Percentiles rank a stretch among this genome's conserved stretches.
Evolutionary conservation across 2,888 invertebrate genomes (phyloP).

Genomic region (Odontomyia ornata): DNA sequence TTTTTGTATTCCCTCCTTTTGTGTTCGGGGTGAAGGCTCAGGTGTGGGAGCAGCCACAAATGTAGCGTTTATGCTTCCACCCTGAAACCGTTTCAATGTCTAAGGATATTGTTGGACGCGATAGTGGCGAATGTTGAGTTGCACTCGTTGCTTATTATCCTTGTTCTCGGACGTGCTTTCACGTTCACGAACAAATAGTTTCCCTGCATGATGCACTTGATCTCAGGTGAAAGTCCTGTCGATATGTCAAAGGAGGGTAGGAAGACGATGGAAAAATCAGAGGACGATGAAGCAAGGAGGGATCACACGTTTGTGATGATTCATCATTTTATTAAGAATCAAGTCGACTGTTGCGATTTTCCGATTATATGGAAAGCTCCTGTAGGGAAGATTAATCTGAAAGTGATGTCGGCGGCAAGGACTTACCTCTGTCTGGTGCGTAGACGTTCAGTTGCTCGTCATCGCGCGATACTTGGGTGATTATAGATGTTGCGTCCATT

Average conservation of each 20-base stretch:
- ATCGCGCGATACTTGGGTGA: slow-evolving; percentile 97
- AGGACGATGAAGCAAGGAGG: too few species aligned
- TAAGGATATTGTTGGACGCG: not conserved
- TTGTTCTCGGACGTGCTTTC: not conserved
- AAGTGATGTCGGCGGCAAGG: not conserved
- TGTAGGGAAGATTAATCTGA: too few species aligned
- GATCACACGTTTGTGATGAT: too few species aligned
- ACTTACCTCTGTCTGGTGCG: slow-evolving; percentile 90
- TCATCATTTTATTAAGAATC: too few species aligned
- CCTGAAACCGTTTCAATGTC: not conserved
- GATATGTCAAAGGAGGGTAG: not conserved
- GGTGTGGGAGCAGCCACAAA: not conserved
- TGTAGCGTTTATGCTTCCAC: not conserved
- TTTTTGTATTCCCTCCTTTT: too few species aligned
- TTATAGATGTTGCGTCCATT: slow-evolving; percentile 99
- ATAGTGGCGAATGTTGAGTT: not conserved
- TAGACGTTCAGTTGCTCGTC: slow-evolving; percentile 94
- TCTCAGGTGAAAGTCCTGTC: slow-evolving; percentile 36
- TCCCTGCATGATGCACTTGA: slow-evolving; percentile 6
- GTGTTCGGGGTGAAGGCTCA: too few species aligned
- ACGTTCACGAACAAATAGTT: not conserved
- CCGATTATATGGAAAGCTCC: too few species aligned
- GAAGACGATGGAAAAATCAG: not conserved
- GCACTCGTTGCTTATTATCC: not conserved
- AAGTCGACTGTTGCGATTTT: too few species aligned